Evolutionary conservation across 2,888 invertebrate species (phyloP), one percentile per base, ranked within the genome.

Genomic region (Miltochrista miniata): DNA sequence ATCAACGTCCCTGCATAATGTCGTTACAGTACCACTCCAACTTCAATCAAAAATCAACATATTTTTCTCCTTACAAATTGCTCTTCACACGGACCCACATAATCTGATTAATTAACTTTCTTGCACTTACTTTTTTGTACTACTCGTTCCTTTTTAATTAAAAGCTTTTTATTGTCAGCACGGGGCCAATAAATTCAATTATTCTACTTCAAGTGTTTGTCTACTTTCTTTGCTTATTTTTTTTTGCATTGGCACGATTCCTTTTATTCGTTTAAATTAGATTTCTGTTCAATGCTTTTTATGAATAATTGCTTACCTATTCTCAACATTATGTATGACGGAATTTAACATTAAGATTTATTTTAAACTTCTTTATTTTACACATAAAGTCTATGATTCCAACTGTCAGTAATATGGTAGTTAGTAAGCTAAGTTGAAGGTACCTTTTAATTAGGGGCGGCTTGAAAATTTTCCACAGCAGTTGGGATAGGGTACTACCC

Each of bases 151-250:
- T 18, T 61, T 70, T 69, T 71, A 71, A 69, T 70, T 69, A 71
- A 64, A 71, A 59, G 57, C 64, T 59, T 69, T 69, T 70, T 71
- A 71, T 62, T 66, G 64, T 61, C 56, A 60, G 62, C 54, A 48
- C 55, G 62, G 54, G 70, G 54, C 56, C 62, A 71, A 69, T 67
- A 67, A 64, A 70, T 70, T 64, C 68, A 70, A 70, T 70, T 70
- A 71, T 69, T 67, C 68, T 59, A 54, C 56, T 51, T 50, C 45
- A 56, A 53, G 41, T 42, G 59, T 42, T 45, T 49, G 45, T 46
- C 36, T 49, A 49, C 49, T 44, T 50, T 54, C 58, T 37, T 9
- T 31, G 36, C n/a, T 49, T 18, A 31, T 31, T 34, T 42, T 47
- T 45, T 52, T 56, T 46, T 33, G 18, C 45, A 53, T 58, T 53